These are phyloP conservation scores for Lissocephala sabroskyi DNA, from an alignment of 2,888 invertebrate species.

Conservation along the genomic window DNA sequence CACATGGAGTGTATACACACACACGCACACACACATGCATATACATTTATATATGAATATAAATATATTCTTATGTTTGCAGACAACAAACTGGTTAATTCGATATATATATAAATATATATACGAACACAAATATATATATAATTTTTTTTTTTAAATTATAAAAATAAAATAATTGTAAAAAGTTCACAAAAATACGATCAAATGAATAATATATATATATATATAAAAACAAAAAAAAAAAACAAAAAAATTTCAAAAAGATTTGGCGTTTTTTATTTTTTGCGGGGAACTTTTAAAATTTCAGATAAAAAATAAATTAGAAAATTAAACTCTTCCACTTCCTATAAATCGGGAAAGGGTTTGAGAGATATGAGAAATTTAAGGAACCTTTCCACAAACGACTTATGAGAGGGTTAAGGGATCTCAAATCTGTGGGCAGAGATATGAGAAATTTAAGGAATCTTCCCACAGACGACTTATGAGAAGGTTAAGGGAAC, in stretches of 20 bases:
- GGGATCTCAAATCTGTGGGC: too few relatives aligned
- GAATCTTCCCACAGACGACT: too few relatives aligned
- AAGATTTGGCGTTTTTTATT: constrained; percentile 22
- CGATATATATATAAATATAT: constrained; percentile 11
- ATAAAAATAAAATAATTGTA: constrained; percentile 59
- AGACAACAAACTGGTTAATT: constrained; percentile 6
- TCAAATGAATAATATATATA: constrained; percentile 64
- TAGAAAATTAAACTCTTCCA: too few relatives aligned
- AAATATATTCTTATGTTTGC: constrained; percentile 19
- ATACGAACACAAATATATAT: constrained; percentile 4
- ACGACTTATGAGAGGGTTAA: too few relatives aligned
- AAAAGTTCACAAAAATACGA: constrained; percentile 63
- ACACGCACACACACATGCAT: constrained; percentile 1
- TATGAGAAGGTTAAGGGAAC: too few relatives aligned
- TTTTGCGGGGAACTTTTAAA: not conserved
- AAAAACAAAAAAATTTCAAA: too few relatives aligned
- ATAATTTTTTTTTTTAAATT: constrained; percentile 56
- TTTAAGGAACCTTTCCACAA: too few relatives aligned
- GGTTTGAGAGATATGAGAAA: too few relatives aligned
- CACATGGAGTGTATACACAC: constrained; percentile 5
- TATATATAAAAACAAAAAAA: constrained; percentile 26
- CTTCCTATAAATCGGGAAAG: too few relatives aligned
- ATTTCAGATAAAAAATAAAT: too few relatives aligned
- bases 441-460: too few relatives aligned
- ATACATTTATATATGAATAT: not conserved